Conservation (phyloP, 2,113 vertebrate genomes). For the Thamnophis sirtalis region DNA sequence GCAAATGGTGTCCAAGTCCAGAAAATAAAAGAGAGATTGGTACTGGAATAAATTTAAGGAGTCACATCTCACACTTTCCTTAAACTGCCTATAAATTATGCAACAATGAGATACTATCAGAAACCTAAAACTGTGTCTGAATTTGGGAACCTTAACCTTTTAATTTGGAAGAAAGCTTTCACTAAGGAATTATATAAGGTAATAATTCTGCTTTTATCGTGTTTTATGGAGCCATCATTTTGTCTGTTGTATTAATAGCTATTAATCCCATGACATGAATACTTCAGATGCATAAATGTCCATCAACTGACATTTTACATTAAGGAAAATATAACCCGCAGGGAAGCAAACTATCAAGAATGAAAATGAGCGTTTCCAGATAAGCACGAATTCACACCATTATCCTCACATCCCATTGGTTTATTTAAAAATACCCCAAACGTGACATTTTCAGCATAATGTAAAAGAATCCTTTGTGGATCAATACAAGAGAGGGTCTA, state of each 20-base stretch:
- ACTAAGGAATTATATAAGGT: not conserved
- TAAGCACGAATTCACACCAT: not conserved
- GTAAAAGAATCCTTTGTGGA: not conserved
- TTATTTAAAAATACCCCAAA: not conserved
- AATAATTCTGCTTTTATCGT: not conserved
- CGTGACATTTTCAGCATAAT: not conserved
- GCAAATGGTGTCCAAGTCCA: not conserved
- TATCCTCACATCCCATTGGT: not conserved
- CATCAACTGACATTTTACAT: not conserved
- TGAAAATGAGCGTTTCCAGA: not conserved
- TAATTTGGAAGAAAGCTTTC: not conserved
- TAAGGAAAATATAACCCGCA: not conserved
- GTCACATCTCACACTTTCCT: not conserved
- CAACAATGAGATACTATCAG: not conserved
- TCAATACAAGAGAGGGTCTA: not conserved
- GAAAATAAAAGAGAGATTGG: not conserved
- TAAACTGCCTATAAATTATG: not conserved
- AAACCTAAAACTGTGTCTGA: not conserved
- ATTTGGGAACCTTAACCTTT: not conserved
- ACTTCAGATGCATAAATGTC: not conserved
- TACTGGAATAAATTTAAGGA: not conserved
- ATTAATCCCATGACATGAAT: not conserved
- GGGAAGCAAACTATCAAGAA: not conserved
- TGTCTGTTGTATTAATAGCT: not conserved
- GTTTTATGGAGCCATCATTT: not conserved